Evolutionary conservation across 92 coral and sea anemone species (phyloP), one percentile per base, ranked within the genome.

Genomic region (Siderastrea siderea): DNA sequence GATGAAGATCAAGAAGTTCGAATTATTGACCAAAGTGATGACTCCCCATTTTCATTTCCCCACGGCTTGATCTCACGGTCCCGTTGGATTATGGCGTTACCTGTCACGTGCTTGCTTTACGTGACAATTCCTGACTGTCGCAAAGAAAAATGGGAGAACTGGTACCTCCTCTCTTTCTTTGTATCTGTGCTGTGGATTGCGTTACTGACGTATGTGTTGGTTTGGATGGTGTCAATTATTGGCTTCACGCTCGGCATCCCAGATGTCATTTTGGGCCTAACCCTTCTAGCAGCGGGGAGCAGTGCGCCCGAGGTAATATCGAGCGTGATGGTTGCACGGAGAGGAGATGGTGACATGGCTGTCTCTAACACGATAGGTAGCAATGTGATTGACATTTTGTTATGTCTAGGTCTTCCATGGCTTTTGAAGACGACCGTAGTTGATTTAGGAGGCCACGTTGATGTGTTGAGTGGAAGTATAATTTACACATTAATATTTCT

Each of bases 291-390:
- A 3, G 98, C 98, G 13, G 98, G 98, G 13, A 95, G 94, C 80
- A 95, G 98, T 54, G 88, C 93, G n/a, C 98, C 98, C 13, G 98
- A 95, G 90, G 94, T 94, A 45, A 84, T 95, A 48, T 88, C 94
- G 62, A 95, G 98, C 77, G 51, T 95, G 54, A 47, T 95, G 59
- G 98, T 95, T 2, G 96, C 93, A n/a, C 96, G 98, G 5, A 93
- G 88, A 74, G 98, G 96, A 44, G 94, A 95, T 15, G 98, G 94
- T 43, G 96, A 95, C 69, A 95, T 95, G 98, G 98, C 98, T 8
- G 96, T 95, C 0, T 95, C 98, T 1, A 90, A 95, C 73, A 85
- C 94, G 7, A 74, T 93, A 16, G 98, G 98, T 50, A 95, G 98
- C 72, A 95, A 95, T 73, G 80, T 93, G n/a, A 93, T 95, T 86